Base-by-base conservation (phyloP, 2,888 invertebrate genomes). In the Odontocolon sp. region DNA sequence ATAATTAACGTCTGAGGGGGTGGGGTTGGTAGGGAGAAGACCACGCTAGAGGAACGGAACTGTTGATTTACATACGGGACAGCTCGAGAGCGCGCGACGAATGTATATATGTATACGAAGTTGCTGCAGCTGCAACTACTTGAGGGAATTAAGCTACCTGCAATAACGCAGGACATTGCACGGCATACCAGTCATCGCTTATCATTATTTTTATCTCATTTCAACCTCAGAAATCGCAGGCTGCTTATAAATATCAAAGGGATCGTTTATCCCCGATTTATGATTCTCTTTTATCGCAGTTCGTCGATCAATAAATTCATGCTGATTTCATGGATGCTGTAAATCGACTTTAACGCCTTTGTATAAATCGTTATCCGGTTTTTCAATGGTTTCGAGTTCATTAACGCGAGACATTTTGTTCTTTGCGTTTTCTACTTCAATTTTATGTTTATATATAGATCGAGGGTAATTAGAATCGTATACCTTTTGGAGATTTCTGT, bases 1-100 rank as follows among this genome's bases (percentile, higher is more conserved):
- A 74, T 74, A 69, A 74, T 74, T 74, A 74, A 61, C 54, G 57
- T 64, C 56, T 56, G 38, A 57, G 47, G 36, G 26, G 14, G n/a
- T n/a, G n/a, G n/a, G n/a, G n/a, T n/a, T n/a, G n/a, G n/a, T n/a
- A n/a, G n/a, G n/a, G n/a, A n/a, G 50, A 11, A 26, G 26, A 6
- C 11, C 11, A 26, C 26, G n/a, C n/a, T n/a, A 11, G 54, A 54
- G 54, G 64, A 47, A 63, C 54, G 38, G 8, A 71, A 64, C 36
- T 23, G 64, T 64, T 64, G 63, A 64, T 71, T 71, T 71, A 56
- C 71, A 71, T 71, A 71, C 45, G 61, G 33, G 23, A 54, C 42
- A 54, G 42, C 45, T 54, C 8, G 33, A 54, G 70, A 23, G 38
- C 23, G 16, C 69, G 16, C 50, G 26, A 61, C 31, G 31, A 28